A percentile compares a stretch with the other conserved stretches of the same genome.
Conservation (phyloP, 2,113 vertebrate genomes). For the Epinephelus cyanopodus region DNA sequence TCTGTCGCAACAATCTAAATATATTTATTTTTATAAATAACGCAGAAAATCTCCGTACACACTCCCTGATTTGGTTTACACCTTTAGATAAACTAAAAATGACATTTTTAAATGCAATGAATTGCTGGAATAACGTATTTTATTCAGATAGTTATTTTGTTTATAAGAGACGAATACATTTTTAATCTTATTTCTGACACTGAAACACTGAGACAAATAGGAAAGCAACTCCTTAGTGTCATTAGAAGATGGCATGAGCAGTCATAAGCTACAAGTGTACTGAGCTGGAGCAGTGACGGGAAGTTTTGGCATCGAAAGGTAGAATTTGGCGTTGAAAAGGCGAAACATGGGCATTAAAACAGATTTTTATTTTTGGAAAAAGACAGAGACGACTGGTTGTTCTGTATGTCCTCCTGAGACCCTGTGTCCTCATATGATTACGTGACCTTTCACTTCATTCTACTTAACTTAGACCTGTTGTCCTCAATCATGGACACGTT, state of each 20-base stretch:
- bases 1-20: constrained; percentile 42
- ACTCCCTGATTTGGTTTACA: constrained; percentile 5
- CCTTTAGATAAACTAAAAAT: constrained; percentile 19
- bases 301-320: no score
- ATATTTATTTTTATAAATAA: constrained; percentile 66
- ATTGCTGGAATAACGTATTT: constrained; percentile 46
- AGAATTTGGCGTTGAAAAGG: no score
- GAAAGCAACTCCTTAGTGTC: constrained; percentile 1
- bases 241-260: background rate
- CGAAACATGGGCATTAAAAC: no score
- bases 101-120: constrained; percentile 36
- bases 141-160: constrained; percentile 61
- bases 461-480: no score
- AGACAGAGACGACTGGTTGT: no score
- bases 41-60: constrained; percentile 6
- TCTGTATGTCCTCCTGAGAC: no score
- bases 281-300: no score
- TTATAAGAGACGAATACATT: constrained; percentile 20
- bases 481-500: no score
- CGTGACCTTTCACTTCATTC: no score
- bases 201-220: constrained; percentile 51
- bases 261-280: constrained; percentile 32
- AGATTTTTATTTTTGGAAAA: no score
- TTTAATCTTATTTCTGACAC: constrained; percentile 46
- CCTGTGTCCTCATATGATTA: no score